These are phyloP conservation scores for Ictalurus punctatus DNA, from an alignment of 2,113 vertebrate genomes.

Conservation along the genomic window DNA sequence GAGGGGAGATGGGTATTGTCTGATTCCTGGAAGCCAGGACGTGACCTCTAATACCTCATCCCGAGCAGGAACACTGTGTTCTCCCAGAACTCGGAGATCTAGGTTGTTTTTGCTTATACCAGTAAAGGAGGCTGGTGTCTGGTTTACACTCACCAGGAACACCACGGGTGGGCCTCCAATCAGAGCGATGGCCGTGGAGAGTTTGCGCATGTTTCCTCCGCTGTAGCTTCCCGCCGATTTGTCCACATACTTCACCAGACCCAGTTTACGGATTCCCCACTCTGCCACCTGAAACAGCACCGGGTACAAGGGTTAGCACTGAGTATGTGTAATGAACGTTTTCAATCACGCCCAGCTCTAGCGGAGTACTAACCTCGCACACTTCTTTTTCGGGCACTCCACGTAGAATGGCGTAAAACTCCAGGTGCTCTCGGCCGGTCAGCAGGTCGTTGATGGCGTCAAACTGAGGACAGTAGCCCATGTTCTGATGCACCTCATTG, in stretches of 20 bases:
- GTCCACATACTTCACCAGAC: constrained; percentile 91
- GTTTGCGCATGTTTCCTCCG: constrained; percentile 94
- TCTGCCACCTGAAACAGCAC: constrained; percentile 83
- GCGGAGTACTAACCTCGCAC: constrained; percentile 80
- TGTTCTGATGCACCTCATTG: constrained; percentile 94
- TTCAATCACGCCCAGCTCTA: neutral
- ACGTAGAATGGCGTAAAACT: constrained; percentile 94
- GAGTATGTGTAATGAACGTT: neutral
- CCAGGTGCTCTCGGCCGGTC: constrained; percentile 93
- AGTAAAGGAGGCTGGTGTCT: neutral
- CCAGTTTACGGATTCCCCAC: constrained; percentile 94
- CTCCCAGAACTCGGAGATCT: neutral
- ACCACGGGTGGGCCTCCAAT: constrained; percentile 95
- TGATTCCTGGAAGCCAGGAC: neutral
- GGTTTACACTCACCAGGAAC: constrained; percentile 83
- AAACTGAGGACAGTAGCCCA: constrained; percentile 99
- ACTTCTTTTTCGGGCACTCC: constrained; percentile 97
- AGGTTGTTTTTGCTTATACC: neutral
- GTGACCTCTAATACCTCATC: neutral
- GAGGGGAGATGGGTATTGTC: neutral
- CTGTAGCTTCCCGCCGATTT: constrained; percentile 93
- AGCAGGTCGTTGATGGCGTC: constrained; percentile 94
- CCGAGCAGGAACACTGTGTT: neutral
- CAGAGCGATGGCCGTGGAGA: constrained; percentile 94
- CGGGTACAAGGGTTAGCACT: too few relatives aligned